Percentiles rank a stretch among this genome's conserved stretches.
These are phyloP conservation scores for Todiramphus chloris DNA, from an alignment of 2,113 vertebrate species.

Conservation along the genomic window DNA sequence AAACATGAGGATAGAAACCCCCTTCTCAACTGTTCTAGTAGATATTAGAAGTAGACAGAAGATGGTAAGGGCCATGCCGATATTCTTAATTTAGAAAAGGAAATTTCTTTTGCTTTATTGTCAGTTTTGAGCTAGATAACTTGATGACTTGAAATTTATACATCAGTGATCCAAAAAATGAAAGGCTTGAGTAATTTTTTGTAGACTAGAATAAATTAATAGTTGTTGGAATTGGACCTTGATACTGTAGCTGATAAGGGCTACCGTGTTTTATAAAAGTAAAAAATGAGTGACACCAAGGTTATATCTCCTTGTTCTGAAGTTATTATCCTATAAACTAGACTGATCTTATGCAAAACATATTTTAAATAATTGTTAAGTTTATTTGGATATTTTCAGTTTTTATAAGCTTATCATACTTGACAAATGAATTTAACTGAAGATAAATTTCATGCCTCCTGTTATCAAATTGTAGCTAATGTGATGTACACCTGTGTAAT, in stretches of 20 bases:
- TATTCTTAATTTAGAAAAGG: neutral
- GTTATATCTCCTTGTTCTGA: neutral
- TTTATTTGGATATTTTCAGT: neutral
- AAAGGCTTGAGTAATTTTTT: neutral
- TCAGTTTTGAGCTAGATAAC: neutral
- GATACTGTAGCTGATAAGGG: neutral
- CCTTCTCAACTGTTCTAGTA: neutral
- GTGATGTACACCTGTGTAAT: neutral
- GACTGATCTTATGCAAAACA: neutral
- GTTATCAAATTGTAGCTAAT: neutral
- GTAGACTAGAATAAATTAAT: neutral
- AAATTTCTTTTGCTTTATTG: neutral
- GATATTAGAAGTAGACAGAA: neutral
- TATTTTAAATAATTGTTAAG: neutral
- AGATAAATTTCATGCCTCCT: neutral
- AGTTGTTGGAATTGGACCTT: neutral
- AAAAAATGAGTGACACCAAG: neutral
- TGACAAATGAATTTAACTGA: neutral
- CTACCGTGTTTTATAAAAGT: neutral
- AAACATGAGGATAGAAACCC: neutral
- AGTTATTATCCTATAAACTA: neutral
- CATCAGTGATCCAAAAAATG: neutral
- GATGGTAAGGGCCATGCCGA: neutral
- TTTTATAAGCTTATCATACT: neutral
- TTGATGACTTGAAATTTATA: neutral